Base-by-base conservation (phyloP, 2,797 vertebrate genomes). In the Moxostoma hubbsi region DNA sequence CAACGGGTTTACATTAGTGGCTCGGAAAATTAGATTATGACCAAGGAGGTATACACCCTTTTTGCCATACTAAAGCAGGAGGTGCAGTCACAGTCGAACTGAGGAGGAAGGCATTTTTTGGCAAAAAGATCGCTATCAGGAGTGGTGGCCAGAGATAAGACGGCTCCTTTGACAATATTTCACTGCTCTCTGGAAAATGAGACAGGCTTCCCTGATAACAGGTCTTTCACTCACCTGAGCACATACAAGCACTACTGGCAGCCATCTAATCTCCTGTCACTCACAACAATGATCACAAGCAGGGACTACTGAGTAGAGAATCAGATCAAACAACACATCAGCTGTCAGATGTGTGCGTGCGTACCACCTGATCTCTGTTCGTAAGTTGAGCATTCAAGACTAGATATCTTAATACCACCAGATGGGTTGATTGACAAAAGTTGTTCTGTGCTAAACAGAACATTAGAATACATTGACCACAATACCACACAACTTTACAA, bases 1-100 rank as follows among this genome's bases (percentile, higher is more conserved):
- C 78, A 86, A 80, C 75, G 4, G 82, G 87, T 90, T 87, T 87
- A 84, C 83, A 83, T 36, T 73, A 83, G 79, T 8, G 86, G 85
- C 82, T 76, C 75, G 66, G 85, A 81, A 83, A 76, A 53, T 18
- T 64, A 85, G 84, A 87, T 82, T 82, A 81, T 67, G 50, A 68
- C 65, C 10, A 77, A 81, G 36, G 69, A 81, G 43, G 68, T 82
- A 85, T 82, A 86, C 85, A 79, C 84, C 85, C 84, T 81, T 86
- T 87, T 82, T 63, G 77, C 79, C 79, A 85, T 76, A 65, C 47
- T 58, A 18, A 54, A 53, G 64, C 36, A 36, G 84, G 85, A 84
- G 82, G 63, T 57, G 16, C 75, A 66, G 73, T 67, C 81, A 79
- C 62, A 45, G 61, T 77, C 58, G 65, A 77, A 15, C 49, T 74